Percentiles rank a stretch among this genome's conserved stretches.
phyloP scores from a whole-genome alignment of 1,140 invertebrate species.

The Drosophila micromelanica region DNA sequence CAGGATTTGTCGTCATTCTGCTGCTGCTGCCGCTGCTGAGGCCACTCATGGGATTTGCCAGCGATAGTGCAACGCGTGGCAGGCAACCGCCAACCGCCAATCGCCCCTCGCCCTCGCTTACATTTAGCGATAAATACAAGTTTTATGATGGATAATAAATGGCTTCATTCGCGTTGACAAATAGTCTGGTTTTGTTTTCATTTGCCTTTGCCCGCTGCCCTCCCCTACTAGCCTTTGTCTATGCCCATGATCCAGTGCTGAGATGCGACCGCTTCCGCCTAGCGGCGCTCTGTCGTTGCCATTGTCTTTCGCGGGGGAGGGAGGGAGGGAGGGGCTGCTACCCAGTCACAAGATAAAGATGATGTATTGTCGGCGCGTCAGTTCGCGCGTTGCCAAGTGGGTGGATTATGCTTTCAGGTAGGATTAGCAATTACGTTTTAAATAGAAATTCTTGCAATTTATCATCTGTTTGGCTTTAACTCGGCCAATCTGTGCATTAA shows the following conservation, averaged over 20 bases:
- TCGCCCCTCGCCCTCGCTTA: constrained; percentile 12
- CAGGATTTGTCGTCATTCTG: constrained; percentile 68
- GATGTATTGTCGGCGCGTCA: constrained; percentile 68
- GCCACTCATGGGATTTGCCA: constrained; percentile 52
- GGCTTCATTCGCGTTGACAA: constrained; percentile 84
- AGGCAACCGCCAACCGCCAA: constrained; percentile 18
- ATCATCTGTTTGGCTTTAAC: constrained; percentile 49
- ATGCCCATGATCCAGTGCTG: constrained; percentile 10
- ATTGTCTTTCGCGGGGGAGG: constrained; percentile 29
- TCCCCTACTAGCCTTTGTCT: constrained; percentile 21
- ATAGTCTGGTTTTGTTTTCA: constrained; percentile 80
- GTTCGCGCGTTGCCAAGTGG: constrained; percentile 65
- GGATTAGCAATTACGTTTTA: constrained; percentile 83
- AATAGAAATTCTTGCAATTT: constrained; percentile 76
- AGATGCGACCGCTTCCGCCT: constrained; percentile 31
- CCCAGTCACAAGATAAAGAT: constrained; percentile 68
- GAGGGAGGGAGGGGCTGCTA: not conserved
- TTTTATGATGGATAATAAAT: constrained; percentile 84
- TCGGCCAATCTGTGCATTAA: constrained; percentile 48
- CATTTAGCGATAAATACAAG: constrained; percentile 83
- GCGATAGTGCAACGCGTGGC: constrained; percentile 40
- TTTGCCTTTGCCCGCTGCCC: constrained; percentile 61
- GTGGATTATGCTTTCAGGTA: constrained; percentile 81
- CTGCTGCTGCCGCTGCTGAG: constrained; percentile 13
- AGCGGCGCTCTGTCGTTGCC: constrained; percentile 14